Conservation (phyloP, 1,140 invertebrate species). For the Megalonaias nervosa region DNA sequence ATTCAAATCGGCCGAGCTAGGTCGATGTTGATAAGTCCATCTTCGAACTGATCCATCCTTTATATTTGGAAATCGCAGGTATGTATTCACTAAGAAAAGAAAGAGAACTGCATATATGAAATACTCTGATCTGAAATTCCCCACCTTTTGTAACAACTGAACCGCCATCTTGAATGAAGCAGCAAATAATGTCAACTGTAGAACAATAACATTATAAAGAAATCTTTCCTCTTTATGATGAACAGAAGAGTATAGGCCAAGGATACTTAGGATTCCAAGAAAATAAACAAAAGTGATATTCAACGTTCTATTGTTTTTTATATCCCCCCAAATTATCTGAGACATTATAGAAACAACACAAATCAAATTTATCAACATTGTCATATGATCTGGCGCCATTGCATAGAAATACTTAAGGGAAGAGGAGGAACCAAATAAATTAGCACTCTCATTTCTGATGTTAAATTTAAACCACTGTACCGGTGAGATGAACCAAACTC, state of each 20-base stretch:
- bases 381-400: not conserved
- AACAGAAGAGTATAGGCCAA: conserved; percentile 37
- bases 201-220: conserved; percentile 49
- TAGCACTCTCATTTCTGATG: conserved; percentile 6
- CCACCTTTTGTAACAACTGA: too few relatives aligned
- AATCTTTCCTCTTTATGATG: conserved; percentile 52
- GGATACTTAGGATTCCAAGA: not conserved
- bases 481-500: conserved; percentile 52
- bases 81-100: not conserved
- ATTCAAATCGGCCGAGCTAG: conserved; percentile 10
- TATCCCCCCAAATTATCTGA: not conserved
- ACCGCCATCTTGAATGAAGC: too few relatives aligned
- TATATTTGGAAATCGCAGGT: conserved; percentile 1
- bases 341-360: not conserved
- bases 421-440: too few relatives aligned
- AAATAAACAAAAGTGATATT: not conserved
- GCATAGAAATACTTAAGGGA: not conserved
- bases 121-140: too few relatives aligned
- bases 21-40: conserved; percentile 21
- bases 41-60: not conserved
- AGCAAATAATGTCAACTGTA: conserved; percentile 37
- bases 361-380: not conserved
- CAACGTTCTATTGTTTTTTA: not conserved
- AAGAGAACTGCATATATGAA: not conserved
- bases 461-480: conserved; percentile 63